Conservation (phyloP, 53 echinoderm and acorn worm species). For the Holothuria scabra region DNA sequence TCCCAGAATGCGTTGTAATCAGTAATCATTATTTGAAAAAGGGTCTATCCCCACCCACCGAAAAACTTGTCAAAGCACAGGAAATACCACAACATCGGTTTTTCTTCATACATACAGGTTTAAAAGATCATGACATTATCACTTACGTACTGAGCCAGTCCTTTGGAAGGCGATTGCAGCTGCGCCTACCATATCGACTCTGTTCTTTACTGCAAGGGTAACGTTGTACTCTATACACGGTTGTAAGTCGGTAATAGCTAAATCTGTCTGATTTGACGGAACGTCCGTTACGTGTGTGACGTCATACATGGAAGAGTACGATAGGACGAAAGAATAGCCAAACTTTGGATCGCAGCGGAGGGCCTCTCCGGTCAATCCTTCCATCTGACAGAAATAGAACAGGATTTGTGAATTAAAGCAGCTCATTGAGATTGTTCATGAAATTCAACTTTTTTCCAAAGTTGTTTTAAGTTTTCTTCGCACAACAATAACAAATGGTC, state of each 20-base stretch:
- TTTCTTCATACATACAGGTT: too few species aligned
- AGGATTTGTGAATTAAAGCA: too few species aligned
- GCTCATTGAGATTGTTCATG: too few species aligned
- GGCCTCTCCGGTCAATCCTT: not conserved
- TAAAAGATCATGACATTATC: too few species aligned
- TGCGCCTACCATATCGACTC: not conserved
- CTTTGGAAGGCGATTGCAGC: not conserved
- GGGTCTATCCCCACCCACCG: too few species aligned
- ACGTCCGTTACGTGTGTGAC: not conserved
- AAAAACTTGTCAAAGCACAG: too few species aligned
- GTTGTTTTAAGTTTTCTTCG: too few species aligned
- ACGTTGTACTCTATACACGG: constrained; percentile 17
- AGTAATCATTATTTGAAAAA: too few species aligned
- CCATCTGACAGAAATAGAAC: not conserved
- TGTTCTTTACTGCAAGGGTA: not conserved
- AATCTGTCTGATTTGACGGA: not conserved
- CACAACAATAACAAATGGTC: too few species aligned
- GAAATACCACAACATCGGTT: too few species aligned
- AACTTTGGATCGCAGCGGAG: constrained; percentile 21
- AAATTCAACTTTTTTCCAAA: too few species aligned
- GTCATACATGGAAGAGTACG: not conserved
- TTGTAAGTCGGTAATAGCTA: not conserved
- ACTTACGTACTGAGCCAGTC: constrained; percentile 18
- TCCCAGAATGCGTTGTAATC: too few species aligned
- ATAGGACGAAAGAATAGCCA: constrained; percentile 18